Evolutionary conservation across 30 jellyfish, hydroid and myxozoan genomes (phyloP), one percentile per base, ranked within the genome.

Genomic region (Cassiopea andromeda): DNA sequence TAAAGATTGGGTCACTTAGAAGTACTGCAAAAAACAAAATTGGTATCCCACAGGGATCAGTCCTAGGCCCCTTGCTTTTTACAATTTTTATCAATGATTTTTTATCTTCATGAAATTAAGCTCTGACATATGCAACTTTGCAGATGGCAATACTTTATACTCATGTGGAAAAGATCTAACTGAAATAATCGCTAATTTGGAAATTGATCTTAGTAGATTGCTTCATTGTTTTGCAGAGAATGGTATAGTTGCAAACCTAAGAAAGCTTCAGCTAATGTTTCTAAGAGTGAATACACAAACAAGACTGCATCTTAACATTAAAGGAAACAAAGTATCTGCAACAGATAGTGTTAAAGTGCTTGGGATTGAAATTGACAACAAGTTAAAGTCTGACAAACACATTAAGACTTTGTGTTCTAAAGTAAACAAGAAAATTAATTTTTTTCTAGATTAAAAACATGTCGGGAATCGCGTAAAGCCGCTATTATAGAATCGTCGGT

Each of bases 141-240:
- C 86, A 16, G 92, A 84, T 7, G 92, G 71, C 71, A 84, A 46
- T 57, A 84, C 86, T 48, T 57, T 85, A 73, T 85, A 54, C 82
- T 43, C 81, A 47, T 85, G 82, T 70, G 91, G 82, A 10, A 54
- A 15, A 13, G 18, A 43, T 1, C 70, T 73, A 59, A 8, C 1
- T 3, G 88, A 74, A 73, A 60, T 73, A 3, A 50, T 70, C 38
- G 12, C 73, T 4, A 70, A 48, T 14, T 83, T 69, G 69, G 85
- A 83, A 69, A 46, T 68, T 49, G 85, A 83, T 54, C 76, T 69
- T 38, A 69, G 60, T 83, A 68, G 57, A 54, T 15, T 78, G 58
- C 58, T 78, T n/a, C 6, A 78, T 2, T 78, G 87, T 76, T 78
- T 78, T 57, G 58, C 75, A 1, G 46, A 50, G 19, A 78, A 78